A percentile compares a stretch with the other conserved stretches of the same genome.
These are phyloP conservation scores for Ernsta delagoae DNA, from an alignment of 2,888 invertebrate species.

Conservation along the genomic window DNA sequence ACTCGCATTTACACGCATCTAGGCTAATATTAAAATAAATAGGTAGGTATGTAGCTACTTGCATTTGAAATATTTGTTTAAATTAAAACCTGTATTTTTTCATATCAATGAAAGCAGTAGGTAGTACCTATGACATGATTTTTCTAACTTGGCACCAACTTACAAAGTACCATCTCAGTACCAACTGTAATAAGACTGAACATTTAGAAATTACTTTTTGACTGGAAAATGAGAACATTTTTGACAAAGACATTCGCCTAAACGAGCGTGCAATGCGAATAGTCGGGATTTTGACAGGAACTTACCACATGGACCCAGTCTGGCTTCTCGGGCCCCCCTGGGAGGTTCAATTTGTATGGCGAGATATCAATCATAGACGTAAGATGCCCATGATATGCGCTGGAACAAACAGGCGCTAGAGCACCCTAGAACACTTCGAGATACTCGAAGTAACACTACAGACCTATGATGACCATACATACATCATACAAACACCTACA, in stretches of 20 bases:
- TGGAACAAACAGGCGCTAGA: slow-evolving; percentile 87
- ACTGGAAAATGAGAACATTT: no score
- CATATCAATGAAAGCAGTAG: no score
- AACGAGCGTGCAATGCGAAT: slow-evolving; percentile 25
- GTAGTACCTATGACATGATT: no score
- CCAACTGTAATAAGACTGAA: no score
- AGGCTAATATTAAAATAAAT: no score
- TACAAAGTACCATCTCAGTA: no score
- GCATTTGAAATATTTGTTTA: no score
- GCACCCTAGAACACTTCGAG: slow-evolving; percentile 77
- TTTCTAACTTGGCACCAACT: no score
- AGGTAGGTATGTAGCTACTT: no score
- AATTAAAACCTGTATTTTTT: no score
- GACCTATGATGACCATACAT: slow-evolving; percentile 2
- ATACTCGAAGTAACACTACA: slow-evolving; percentile 58
- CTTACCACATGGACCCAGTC: slow-evolving; percentile 95
- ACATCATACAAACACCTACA: slow-evolving; percentile 35
- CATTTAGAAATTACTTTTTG: no score
- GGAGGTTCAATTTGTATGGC: slow-evolving; percentile 98
- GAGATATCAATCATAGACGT: slow-evolving; percentile 98
- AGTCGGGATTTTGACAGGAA: slow-evolving; percentile 49
- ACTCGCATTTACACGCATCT: no score
- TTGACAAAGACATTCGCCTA: background rate
- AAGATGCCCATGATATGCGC: slow-evolving; percentile 99
- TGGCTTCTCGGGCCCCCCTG: slow-evolving; percentile 92